Evolutionary conservation across 2,113 vertebrate genomes (phyloP).

Genomic region (Rhombomys opimus): DNA sequence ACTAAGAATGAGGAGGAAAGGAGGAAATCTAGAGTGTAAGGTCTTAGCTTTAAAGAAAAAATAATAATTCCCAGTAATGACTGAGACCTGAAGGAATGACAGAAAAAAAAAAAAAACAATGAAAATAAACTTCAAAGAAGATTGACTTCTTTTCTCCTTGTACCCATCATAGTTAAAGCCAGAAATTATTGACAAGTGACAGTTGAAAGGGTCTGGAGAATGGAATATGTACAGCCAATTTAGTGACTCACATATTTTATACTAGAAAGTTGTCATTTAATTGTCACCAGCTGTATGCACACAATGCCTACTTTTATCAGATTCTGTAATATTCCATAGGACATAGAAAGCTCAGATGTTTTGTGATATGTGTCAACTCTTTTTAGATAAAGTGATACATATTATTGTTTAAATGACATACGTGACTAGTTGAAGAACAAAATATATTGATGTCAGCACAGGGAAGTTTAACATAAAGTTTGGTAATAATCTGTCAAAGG

Average conservation of each 20-base stretch:
- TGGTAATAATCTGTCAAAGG: neutral
- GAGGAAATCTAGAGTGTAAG: neutral
- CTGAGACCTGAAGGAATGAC: constrained; percentile 13
- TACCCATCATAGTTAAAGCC: neutral
- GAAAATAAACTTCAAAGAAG: neutral
- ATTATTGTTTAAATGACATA: neutral
- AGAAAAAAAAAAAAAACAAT: neutral
- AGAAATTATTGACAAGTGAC: neutral
- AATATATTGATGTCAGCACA: neutral
- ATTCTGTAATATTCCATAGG: neutral
- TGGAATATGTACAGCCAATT: neutral
- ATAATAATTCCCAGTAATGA: neutral
- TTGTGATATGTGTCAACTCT: neutral
- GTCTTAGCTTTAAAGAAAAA: neutral
- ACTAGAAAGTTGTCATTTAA: neutral
- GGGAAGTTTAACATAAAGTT: neutral
- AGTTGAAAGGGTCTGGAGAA: neutral
- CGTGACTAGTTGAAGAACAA: neutral
- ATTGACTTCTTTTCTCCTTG: neutral
- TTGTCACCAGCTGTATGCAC: neutral
- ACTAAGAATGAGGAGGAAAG: neutral
- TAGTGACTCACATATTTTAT: neutral
- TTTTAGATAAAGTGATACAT: neutral
- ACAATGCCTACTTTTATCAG: neutral
- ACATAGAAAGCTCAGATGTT: neutral